Percentiles rank a stretch among this genome's conserved stretches.
These are phyloP conservation scores for Lepidotrigona ventralis DNA, from an alignment of 1,140 invertebrate genomes.

Conservation along the genomic window DNA sequence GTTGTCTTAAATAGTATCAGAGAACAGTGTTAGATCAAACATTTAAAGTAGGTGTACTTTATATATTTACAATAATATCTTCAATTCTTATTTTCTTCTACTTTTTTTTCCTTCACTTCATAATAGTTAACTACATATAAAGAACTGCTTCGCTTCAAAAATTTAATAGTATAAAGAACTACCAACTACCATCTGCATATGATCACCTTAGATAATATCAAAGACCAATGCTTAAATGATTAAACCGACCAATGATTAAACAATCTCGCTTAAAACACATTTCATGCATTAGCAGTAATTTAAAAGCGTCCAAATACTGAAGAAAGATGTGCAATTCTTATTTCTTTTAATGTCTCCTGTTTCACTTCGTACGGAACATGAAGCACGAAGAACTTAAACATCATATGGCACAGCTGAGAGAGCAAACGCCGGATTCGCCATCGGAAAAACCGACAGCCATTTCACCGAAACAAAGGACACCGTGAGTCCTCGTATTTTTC, in stretches of 20 bases:
- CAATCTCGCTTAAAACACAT: background rate
- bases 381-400: background rate
- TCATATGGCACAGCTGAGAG: background rate
- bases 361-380: background rate
- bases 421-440: background rate
- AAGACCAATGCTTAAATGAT: too few relatives aligned
- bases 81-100: too few relatives aligned
- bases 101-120: too few relatives aligned
- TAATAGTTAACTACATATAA: too few relatives aligned
- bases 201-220: background rate
- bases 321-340: background rate
- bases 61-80: too few relatives aligned
- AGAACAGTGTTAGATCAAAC: too few relatives aligned
- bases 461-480: background rate
- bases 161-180: too few relatives aligned
- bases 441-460: background rate
- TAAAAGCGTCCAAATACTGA: background rate
- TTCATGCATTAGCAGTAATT: background rate
- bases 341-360: background rate
- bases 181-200: too few relatives aligned
- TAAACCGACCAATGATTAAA: too few relatives aligned
- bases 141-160: too few relatives aligned
- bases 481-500: background rate
- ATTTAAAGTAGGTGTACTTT: too few relatives aligned
- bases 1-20: too few relatives aligned